A percentile compares a stretch with the other conserved stretches of the same genome.
These are phyloP conservation scores for Tachycineta bicolor DNA, from an alignment of 2,113 vertebrate species.

Conservation along the genomic window DNA sequence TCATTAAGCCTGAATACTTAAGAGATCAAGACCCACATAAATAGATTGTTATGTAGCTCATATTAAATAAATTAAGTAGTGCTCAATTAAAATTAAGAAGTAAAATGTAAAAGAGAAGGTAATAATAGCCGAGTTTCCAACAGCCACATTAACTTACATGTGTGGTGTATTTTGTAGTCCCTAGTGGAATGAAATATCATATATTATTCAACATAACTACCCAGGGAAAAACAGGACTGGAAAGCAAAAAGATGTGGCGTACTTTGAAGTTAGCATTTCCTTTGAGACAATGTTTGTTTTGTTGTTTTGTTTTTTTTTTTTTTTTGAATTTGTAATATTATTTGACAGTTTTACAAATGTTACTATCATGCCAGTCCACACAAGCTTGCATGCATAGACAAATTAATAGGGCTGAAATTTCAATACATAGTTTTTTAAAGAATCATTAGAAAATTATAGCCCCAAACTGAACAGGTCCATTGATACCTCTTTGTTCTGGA, in stretches of 20 bases:
- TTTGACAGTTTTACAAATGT: constrained; percentile 15
- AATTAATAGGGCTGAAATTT: constrained; percentile 38
- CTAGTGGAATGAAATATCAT: constrained; percentile 24
- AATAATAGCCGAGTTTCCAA: background rate
- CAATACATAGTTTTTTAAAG: background rate
- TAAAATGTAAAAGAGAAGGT: background rate
- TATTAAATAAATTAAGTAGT: background rate
- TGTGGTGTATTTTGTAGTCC: background rate
- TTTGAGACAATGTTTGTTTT: background rate
- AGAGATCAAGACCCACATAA: background rate
- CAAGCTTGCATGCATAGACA: background rate
- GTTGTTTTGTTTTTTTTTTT: accelerated
- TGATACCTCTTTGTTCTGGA: background rate
- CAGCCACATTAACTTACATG: background rate
- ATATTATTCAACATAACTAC: constrained; percentile 36
- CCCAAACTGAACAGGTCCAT: background rate
- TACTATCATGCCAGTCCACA: background rate
- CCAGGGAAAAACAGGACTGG: background rate
- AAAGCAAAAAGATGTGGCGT: background rate
- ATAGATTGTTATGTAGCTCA: background rate
- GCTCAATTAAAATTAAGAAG: background rate
- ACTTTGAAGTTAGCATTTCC: constrained; percentile 7
- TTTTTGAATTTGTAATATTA: background rate
- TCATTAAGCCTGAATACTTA: background rate
- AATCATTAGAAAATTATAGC: background rate